A percentile compares a stretch with the other conserved stretches of the same genome.
Conservation (phyloP, 2,888 invertebrate species). For the Spicauda simplicius region DNA sequence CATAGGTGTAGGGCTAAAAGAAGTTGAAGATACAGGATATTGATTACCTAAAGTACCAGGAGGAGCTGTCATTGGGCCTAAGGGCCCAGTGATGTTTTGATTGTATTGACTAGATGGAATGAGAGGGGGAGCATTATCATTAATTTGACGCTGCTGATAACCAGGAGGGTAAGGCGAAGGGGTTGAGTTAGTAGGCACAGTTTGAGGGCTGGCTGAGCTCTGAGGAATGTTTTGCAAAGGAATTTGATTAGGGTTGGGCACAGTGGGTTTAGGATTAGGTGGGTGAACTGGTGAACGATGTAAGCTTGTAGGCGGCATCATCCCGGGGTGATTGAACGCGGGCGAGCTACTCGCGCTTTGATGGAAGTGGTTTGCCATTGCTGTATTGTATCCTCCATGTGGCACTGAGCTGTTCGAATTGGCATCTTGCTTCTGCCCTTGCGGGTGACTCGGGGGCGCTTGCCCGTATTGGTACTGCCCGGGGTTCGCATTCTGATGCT, state of each 20-base stretch:
- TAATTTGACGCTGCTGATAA: slow-evolving; percentile 66
- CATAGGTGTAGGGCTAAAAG: slow-evolving; percentile 49
- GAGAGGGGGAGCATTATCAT: slow-evolving; percentile 76
- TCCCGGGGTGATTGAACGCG: slow-evolving; percentile 72
- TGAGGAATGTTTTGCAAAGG: slow-evolving; percentile 55
- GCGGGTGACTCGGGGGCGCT: slow-evolving; percentile 63
- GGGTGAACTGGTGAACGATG: slow-evolving; percentile 64
- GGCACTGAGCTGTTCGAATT: slow-evolving; percentile 70
- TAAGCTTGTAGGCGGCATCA: slow-evolving; percentile 52
- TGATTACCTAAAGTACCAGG: slow-evolving; percentile 43
- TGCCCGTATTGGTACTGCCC: slow-evolving; percentile 61
- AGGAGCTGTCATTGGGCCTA: slow-evolving; percentile 32
- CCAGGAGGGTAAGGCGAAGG: slow-evolving; percentile 58
- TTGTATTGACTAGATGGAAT: slow-evolving; percentile 74
- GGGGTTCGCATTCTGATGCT: slow-evolving; percentile 60
- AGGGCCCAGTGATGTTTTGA: slow-evolving; percentile 71
- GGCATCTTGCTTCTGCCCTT: slow-evolving; percentile 69
- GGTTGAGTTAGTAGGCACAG: slow-evolving; percentile 57
- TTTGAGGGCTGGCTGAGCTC: slow-evolving; percentile 54
- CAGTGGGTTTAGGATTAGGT: slow-evolving; percentile 45
- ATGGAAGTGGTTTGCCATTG: slow-evolving; percentile 64
- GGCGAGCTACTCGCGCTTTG: slow-evolving; percentile 76
- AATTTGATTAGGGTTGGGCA: slow-evolving; percentile 48
- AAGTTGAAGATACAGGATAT: slow-evolving; percentile 53
- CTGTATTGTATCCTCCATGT: slow-evolving; percentile 49